Evolutionary conservation across 2,797 vertebrate genomes (phyloP), one percentile per base, ranked within the genome.

Genomic region (Rhincodon typus): DNA sequence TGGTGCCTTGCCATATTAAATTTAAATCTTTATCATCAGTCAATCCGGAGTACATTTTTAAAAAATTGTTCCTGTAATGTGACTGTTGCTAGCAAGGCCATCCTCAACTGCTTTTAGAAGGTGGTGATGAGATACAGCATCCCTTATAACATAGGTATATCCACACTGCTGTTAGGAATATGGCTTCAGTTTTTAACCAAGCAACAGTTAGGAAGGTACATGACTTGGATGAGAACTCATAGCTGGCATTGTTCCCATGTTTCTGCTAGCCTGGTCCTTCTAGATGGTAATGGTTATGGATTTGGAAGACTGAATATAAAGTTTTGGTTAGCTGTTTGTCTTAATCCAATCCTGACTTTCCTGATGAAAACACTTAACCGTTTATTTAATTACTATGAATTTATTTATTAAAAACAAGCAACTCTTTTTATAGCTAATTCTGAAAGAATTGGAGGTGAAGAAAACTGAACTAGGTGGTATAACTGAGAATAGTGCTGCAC

Each of bases 371-470:
- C 50, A 27, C 38, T 69, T 50, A 15, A 25, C 34, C 25, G 53
- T 91, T 91, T 72, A 50, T 50, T 25, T 19, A 34, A 50, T 42
- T 46, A 21, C 7, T 27, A 12, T 72, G 66, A 38, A 8, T n/a
- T n/a, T 66, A 34, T 53, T 53, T 34, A 94, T 74, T 70, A 95
- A 53, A 27, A 95, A 50, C 34, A 34, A 34, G 53, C 46, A 12
- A 5, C 53, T 57, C 7, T 77, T 53, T 74, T 53, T 97, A 96
- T 97, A 99, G 99, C 98, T 97, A 96, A 97, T 99, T 96, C 97
- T 99, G 96, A 99, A 99, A 97, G 99, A 99, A 96, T 97, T 99
- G 0, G 99, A 99, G 96, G 98, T 97, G 95, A 98, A 97, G 96
- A 99, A 99, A 97, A 96, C 23, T 19, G 99, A 99, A 96, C 96